Base-by-base conservation (phyloP, 2,888 invertebrate genomes). In the Microplitis manilae region DNA sequence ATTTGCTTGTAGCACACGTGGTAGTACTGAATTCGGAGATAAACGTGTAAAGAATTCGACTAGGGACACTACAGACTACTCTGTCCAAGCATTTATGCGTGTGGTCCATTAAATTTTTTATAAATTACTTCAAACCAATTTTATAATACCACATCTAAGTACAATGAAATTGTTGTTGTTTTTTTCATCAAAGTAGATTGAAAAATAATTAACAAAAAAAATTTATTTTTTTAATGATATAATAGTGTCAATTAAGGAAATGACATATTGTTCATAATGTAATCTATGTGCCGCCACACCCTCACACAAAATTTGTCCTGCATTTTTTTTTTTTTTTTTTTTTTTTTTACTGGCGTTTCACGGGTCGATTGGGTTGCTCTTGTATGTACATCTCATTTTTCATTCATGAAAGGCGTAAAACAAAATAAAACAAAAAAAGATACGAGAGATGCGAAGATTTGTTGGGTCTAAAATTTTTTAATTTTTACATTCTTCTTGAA, bases 371-470 rank as follows among this genome's bases (percentile, higher is more conserved):
- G 69, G 79, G 71, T 74, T 68, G 79, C 78, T 79, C 79, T 79
- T 73, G 78, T 80, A 50, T 50, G 77, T 81, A 79, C 71, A 77
- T 77, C 78, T 79, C 80, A 79, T 82, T 83, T 83, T 82, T 80
- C 79, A 81, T 70, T 67, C 38, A 65, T 20, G 73, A 73, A 77
- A 59, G 67, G 41, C 62, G 62, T 72, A 77, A 77, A 73, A 77
- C 41, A 77, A 73, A 68, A 76, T 40, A 67, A 15, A 59, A 73
- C 62, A 69, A 73, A 74, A 73, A 73, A 72, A 68, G 61, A 50
- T 50, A 20, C 38, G 40, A 69, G 70, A 68, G 74, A 59, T 59
- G 50, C 40, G 73, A 69, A 73, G 64, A 77, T 77, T 77, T 77
- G 74, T 74, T 40, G 50, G 30, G 74, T 74, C 70, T 77, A 70